A percentile compares a stretch with the other conserved stretches of the same genome.
phyloP scores from a whole-genome alignment of 2,888 invertebrate genomes.

The Phalera bucephala region DNA sequence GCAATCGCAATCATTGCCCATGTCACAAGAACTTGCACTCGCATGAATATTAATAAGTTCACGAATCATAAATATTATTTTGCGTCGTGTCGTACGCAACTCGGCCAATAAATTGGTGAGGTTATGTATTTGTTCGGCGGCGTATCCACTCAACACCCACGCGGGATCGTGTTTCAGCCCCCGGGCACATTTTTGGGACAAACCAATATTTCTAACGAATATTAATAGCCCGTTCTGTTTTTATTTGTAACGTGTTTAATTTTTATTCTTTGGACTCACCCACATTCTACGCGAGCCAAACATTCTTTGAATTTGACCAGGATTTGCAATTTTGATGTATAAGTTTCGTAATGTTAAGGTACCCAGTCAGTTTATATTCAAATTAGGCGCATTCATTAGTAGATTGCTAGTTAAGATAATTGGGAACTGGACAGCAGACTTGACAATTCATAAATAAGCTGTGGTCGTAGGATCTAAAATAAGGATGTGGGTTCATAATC shows the following conservation, averaged over 20 bases:
- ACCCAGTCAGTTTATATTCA: too few relatives aligned
- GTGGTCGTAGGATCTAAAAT: too few relatives aligned
- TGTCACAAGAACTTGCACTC: slow-evolving; percentile 14
- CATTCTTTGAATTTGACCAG: slow-evolving; percentile 39
- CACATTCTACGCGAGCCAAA: slow-evolving; percentile 57
- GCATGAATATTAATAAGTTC: slow-evolving; percentile 46
- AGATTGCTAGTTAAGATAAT: too few relatives aligned
- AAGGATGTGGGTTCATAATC: too few relatives aligned
- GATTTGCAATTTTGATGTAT: neutral
- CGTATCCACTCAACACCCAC: slow-evolving; percentile 75
- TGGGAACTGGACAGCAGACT: too few relatives aligned
- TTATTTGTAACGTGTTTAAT: slow-evolving; percentile 61
- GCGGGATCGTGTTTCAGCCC: slow-evolving; percentile 72
- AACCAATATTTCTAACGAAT: slow-evolving; percentile 82
- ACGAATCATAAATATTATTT: slow-evolving; percentile 55
- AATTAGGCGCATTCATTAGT: too few relatives aligned
- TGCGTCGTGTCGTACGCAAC: slow-evolving; percentile 46
- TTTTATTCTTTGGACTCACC: slow-evolving; percentile 56
- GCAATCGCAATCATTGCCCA: slow-evolving; percentile 15
- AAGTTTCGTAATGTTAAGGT: too few relatives aligned
- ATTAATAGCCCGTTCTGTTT: slow-evolving; percentile 76
- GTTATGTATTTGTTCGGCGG: slow-evolving; percentile 49
- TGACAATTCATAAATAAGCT: too few relatives aligned
- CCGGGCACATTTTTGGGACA: slow-evolving; percentile 80
- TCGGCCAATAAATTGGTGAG: slow-evolving; percentile 40